Evolutionary conservation across 2,888 invertebrate species (phyloP).

Genomic region (Xylocampa areola): DNA sequence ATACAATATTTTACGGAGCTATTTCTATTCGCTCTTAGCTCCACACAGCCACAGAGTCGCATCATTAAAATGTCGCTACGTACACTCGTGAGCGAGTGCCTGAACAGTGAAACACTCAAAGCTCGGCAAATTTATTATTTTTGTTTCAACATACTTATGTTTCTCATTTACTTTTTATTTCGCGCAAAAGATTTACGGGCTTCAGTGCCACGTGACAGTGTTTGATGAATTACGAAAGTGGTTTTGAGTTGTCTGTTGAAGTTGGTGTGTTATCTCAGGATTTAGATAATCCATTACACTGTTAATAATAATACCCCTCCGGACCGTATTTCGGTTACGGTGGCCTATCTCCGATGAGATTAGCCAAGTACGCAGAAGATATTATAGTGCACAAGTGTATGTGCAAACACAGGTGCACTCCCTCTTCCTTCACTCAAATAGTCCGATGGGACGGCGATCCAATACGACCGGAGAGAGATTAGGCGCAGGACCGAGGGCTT

Average conservation of each 20-base stretch:
- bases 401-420: no score
- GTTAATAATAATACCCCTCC: no score
- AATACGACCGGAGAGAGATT: no score
- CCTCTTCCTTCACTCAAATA: no score
- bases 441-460: no score
- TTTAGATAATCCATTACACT: no score
- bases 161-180: slow-evolving; percentile 47
- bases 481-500: no score
- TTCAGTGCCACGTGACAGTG: slow-evolving; percentile 11
- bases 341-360: no score
- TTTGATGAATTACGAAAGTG: background rate
- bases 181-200: slow-evolving; percentile 24
- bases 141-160: slow-evolving; percentile 54
- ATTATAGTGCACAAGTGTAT: no score
- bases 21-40: slow-evolving; percentile 31
- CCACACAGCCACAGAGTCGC: slow-evolving; percentile 45
- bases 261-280: background rate
- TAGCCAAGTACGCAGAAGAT: no score
- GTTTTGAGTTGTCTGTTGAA: background rate
- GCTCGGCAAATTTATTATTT: slow-evolving; percentile 55
- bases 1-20: slow-evolving; percentile 3
- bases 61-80: slow-evolving; percentile 63
- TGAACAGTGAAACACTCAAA: slow-evolving; percentile 58
- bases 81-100: slow-evolving; percentile 55
- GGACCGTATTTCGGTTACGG: no score